These are phyloP conservation scores for Danionella cerebrum DNA, from an alignment of 2,113 vertebrate genomes.

Conservation along the genomic window DNA sequence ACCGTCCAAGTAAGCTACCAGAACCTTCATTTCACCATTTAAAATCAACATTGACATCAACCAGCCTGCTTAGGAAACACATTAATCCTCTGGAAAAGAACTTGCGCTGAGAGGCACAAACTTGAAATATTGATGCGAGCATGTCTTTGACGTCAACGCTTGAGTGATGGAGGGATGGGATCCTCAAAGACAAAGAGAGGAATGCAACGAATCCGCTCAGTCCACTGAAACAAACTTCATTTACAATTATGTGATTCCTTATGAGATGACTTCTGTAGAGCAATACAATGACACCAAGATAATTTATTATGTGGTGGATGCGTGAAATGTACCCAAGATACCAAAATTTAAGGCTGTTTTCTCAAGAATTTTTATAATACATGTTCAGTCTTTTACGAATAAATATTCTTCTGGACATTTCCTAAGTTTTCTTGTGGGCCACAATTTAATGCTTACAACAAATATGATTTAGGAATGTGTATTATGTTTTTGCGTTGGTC, in stretches of 20 bases:
- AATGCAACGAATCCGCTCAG: slow-evolving; percentile 1
- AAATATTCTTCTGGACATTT: too few relatives aligned
- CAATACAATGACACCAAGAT: neutral
- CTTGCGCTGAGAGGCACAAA: neutral
- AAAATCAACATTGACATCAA: neutral
- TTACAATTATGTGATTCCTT: neutral
- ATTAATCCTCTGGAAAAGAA: neutral
- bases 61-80: neutral
- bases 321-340: too few relatives aligned
- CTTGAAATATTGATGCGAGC: slow-evolving; percentile 39
- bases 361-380: too few relatives aligned
- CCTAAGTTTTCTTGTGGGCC: too few relatives aligned
- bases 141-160: neutral
- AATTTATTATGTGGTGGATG: too few relatives aligned
- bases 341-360: too few relatives aligned
- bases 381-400: too few relatives aligned
- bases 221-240: slow-evolving; percentile 7
- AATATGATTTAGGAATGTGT: too few relatives aligned
- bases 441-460: too few relatives aligned
- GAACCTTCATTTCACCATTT: neutral
- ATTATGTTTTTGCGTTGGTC: too few relatives aligned
- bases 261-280: neutral
- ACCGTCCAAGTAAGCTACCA: neutral
- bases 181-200: neutral
- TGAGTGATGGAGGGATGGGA: neutral